phyloP scores from a whole-genome alignment of 2,113 vertebrate species.

The Pygoscelis antarcticus region DNA sequence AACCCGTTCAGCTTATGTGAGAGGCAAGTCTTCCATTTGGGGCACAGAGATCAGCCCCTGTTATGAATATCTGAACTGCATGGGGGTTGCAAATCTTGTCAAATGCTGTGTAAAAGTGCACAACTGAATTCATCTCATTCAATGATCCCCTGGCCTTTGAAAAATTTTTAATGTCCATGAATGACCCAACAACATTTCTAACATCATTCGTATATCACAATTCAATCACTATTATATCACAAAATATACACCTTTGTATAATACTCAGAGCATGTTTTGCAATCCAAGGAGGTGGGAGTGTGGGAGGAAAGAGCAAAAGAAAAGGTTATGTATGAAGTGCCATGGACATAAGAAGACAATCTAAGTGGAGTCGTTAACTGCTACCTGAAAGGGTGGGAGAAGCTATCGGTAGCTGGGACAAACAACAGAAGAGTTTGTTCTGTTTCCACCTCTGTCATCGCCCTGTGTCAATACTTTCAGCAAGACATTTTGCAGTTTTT shows the following conservation, averaged over 20 bases:
- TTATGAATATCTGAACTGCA: background rate
- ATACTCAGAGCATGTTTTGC: background rate
- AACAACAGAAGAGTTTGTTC: background rate
- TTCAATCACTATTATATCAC: background rate
- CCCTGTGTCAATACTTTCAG: background rate
- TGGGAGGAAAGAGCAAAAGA: background rate
- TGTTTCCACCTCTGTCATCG: background rate
- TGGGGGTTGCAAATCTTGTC: background rate
- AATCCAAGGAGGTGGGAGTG: background rate
- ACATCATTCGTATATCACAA: fast-evolving
- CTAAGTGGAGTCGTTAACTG: background rate
- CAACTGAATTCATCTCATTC: background rate
- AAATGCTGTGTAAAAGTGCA: background rate
- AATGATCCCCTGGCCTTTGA: background rate
- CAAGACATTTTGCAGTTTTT: background rate
- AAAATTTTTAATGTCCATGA: background rate
- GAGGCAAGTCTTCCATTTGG: background rate
- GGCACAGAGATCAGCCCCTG: background rate
- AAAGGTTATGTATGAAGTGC: background rate
- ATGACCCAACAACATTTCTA: background rate
- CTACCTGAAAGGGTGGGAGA: background rate
- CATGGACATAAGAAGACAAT: background rate
- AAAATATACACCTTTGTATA: background rate
- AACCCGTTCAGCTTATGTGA: fast-evolving
- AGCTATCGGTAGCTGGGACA: background rate